Base-by-base conservation (phyloP, 2,797 vertebrate species). In the Ceyx erithaca region DNA sequence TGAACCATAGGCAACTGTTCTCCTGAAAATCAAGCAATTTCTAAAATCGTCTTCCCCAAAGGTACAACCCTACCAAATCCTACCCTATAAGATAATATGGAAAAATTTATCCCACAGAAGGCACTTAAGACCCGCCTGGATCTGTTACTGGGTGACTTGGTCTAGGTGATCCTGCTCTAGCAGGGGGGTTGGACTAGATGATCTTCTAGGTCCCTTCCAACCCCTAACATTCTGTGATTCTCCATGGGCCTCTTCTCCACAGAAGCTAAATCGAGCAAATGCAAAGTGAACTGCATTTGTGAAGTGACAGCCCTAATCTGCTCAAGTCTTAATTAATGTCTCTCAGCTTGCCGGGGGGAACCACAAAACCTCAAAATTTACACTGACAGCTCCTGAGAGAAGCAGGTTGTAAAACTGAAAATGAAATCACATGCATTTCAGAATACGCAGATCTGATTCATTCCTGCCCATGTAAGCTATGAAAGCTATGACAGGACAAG, bases 371-470 rank as follows among this genome's bases (percentile, higher is more conserved):
- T 80, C 80, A 80, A 69, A 66, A 84, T 43, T 64, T 77, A 82
- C 61, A 43, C 58, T 31, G 61, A 73, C 9, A 85, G n/a, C 3
- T 91, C 57, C 72, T 67, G 75, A 90, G n/a, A 90, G 68, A 61
- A 93, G 23, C n/a, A 80, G 37, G 43, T 14, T 85, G 49, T 54
- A 88, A 87, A 91, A 55, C n/a, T 33, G 55, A 72, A 87, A 93
- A 89, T 30, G 59, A 55, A 30, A 84, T 61, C 23, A 54, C 22
- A 23, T 10, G 9, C 46, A 45, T 41, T 91, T 82, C 76, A 81
- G 79, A 84, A 84, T 66, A 80, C 76, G 75, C 64, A 91, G 52
- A 67, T 64, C 35, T 49, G 76, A 72, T 76, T 92, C 37, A 35
- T 51, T 89, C 82, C 80, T 92, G 46, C 23, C 25, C 55, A 48